A percentile compares a stretch with the other conserved stretches of the same genome.
Conservation (phyloP, 1,140 invertebrate species). For the Pantala flavescens region DNA sequence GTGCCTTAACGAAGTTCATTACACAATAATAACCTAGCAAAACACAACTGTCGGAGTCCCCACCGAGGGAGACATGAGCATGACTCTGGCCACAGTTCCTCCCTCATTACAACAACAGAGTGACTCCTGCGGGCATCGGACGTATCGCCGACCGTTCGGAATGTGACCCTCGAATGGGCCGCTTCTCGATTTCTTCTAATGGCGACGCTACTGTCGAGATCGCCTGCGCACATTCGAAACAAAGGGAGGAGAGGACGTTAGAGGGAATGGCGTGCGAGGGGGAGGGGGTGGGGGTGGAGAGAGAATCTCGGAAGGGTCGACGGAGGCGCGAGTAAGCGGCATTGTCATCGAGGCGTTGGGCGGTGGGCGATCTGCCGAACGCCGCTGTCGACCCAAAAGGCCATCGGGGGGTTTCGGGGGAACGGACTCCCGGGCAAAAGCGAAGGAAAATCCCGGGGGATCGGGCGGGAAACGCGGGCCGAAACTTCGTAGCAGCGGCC, state of each 20-base stretch:
- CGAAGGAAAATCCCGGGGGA: not conserved
- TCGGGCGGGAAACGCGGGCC: not conserved
- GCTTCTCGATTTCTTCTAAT: not conserved
- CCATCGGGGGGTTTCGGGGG: not conserved
- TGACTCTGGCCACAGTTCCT: no score
- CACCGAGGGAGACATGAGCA: no score
- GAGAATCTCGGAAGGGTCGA: not conserved
- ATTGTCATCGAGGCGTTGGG: not conserved
- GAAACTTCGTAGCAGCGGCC: no score
- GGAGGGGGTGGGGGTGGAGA: not conserved
- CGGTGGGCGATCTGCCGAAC: not conserved
- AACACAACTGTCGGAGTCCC: no score
- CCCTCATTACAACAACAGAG: no score
- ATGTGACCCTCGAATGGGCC: not conserved
- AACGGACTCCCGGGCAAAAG: not conserved
- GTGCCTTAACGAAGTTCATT: no score
- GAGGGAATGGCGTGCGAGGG: not conserved
- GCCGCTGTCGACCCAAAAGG: not conserved
- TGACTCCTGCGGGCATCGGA: no score
- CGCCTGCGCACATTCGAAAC: constrained; percentile 6
- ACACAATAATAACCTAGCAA: no score
- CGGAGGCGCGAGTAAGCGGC: not conserved
- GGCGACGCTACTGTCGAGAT: not conserved
- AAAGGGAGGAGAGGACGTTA: constrained; percentile 4
- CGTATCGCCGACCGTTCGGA: not conserved